These are phyloP conservation scores for Cynaeus angustus DNA, from an alignment of 2,888 invertebrate species.

Conservation along the genomic window DNA sequence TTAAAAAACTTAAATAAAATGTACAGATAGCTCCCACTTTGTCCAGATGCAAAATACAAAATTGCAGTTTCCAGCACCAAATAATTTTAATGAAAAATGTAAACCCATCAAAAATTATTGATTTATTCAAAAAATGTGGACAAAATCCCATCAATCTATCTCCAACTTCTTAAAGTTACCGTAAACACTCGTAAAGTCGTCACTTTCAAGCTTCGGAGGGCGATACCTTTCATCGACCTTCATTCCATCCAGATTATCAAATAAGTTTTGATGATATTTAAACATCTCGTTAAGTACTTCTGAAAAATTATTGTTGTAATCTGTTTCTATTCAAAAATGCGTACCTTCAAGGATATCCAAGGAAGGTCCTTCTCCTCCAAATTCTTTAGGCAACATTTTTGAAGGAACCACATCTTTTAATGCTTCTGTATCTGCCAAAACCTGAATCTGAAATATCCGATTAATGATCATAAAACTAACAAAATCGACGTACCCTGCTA, in stretches of 20 bases:
- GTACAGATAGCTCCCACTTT: no score
- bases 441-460: neutral
- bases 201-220: neutral
- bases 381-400: neutral
- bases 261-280: neutral
- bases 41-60: no score
- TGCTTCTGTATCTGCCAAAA: neutral
- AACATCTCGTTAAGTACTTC: neutral
- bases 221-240: neutral
- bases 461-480: neutral
- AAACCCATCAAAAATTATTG: no score
- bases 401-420: neutral
- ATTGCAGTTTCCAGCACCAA: no score
- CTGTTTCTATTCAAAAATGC: neutral
- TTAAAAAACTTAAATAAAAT: no score
- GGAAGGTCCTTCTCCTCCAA: neutral
- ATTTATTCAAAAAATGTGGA: no score
- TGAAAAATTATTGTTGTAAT: neutral
- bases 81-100: no score
- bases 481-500: neutral
- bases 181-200: neutral
- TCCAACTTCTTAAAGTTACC: conserved; percentile 1
- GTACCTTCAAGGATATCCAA: neutral
- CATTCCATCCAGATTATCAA: neutral
- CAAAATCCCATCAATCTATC: neutral